These are phyloP conservation scores for Phaetusa simplex DNA, from an alignment of 2,113 vertebrate genomes.

Conservation along the genomic window DNA sequence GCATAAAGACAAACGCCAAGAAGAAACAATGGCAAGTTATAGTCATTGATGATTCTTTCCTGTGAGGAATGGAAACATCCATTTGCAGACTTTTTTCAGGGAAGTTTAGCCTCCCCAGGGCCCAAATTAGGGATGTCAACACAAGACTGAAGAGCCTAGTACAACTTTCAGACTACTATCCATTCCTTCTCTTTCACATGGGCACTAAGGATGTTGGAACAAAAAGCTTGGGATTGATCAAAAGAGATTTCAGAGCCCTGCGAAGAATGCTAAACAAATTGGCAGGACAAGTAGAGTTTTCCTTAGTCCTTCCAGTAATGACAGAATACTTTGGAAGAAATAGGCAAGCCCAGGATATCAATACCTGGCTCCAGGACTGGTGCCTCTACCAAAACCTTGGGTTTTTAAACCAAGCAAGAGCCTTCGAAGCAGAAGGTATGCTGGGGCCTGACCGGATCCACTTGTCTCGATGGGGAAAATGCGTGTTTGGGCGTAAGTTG, in stretches of 20 bases:
- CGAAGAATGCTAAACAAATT: not conserved
- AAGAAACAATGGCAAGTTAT: not conserved
- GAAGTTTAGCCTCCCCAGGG: not conserved
- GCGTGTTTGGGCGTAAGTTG: rapidly evolving
- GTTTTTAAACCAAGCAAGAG: not conserved
- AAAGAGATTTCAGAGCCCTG: not conserved
- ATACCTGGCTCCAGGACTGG: not conserved
- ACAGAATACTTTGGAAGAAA: not conserved
- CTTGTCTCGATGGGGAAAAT: not conserved
- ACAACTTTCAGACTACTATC: not conserved
- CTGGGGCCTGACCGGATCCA: not conserved
- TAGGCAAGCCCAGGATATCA: not conserved
- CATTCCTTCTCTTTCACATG: not conserved
- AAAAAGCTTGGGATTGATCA: not conserved
- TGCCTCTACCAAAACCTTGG: not conserved
- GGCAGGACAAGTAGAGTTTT: not conserved
- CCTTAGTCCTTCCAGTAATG: not conserved
- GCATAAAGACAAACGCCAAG: not conserved
- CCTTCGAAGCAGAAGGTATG: not conserved
- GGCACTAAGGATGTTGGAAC: not conserved
- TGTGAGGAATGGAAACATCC: not conserved
- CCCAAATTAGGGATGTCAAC: not conserved
- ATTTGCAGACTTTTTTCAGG: not conserved
- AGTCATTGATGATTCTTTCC: not conserved
- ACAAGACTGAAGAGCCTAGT: not conserved